Conservation (phyloP, 2,888 invertebrate species). For the Nematopogon swammerdamellus region DNA sequence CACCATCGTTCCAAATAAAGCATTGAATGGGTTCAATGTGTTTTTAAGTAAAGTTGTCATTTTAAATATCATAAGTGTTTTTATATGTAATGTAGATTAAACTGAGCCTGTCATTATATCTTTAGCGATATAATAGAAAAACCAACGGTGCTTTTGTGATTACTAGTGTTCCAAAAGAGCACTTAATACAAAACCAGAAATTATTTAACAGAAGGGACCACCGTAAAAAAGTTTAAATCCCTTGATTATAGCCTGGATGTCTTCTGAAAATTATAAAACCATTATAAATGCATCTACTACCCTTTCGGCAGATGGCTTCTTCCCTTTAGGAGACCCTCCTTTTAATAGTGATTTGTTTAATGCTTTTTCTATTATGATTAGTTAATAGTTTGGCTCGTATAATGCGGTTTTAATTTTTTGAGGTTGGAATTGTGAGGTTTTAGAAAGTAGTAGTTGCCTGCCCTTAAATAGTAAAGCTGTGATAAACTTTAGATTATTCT, state of each 20-base stretch:
- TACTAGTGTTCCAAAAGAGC: neutral
- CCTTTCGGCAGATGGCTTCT: constrained; percentile 31
- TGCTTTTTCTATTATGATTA: constrained; percentile 25
- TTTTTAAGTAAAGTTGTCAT: too few species aligned
- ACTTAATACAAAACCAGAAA: neutral
- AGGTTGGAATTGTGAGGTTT: constrained; percentile 9
- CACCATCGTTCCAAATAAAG: too few species aligned
- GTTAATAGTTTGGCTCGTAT: constrained; percentile 12
- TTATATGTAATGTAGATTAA: too few species aligned
- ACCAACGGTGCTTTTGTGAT: neutral
- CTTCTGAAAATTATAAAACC: constrained; percentile 34
- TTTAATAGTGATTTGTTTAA: constrained; percentile 22
- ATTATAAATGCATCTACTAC: constrained; percentile 51
- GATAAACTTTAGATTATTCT: too few species aligned
- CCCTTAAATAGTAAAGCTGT: constrained; percentile 12
- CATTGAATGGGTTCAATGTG: too few species aligned
- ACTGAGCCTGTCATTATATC: neutral
- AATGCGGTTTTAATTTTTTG: constrained; percentile 27
- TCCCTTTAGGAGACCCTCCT: constrained; percentile 4
- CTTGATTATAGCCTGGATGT: constrained; percentile 35
- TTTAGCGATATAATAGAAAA: neutral
- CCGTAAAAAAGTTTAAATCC: constrained; percentile 51
- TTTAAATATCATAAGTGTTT: too few species aligned
- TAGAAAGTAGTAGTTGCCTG: constrained; percentile 5
- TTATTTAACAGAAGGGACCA: constrained; percentile 12